Conservation (phyloP, 2,113 vertebrate species). For the Corythornis cristatus region DNA sequence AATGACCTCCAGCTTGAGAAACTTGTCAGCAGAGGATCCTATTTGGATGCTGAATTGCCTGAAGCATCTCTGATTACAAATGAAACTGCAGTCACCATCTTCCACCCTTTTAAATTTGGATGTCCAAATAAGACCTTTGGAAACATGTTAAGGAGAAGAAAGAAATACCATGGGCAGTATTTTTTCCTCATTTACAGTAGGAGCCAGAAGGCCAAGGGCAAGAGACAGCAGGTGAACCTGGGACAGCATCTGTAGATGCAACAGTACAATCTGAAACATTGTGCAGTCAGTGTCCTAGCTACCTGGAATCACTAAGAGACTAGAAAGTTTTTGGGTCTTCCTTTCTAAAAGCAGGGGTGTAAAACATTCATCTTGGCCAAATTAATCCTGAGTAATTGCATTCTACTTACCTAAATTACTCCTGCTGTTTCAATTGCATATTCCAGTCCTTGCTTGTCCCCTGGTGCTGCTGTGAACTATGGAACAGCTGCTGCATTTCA, state of each 20-base stretch:
- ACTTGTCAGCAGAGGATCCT: background rate
- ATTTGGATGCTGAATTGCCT: background rate
- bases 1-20: background rate
- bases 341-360: background rate
- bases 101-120: background rate
- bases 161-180: accelerated
- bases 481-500: conserved; percentile 25
- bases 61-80: background rate
- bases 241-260: background rate
- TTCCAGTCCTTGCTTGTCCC: background rate
- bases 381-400: background rate
- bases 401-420: background rate
- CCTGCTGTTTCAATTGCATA: background rate
- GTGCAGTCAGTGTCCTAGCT: background rate
- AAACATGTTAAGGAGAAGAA: background rate
- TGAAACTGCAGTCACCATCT: background rate
- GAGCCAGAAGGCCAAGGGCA: background rate
- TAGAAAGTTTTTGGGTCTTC: background rate
- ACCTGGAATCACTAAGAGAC: background rate
- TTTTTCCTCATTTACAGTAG: background rate
- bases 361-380: background rate
- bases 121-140: background rate
- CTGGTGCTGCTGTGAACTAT: background rate
- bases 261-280: background rate
- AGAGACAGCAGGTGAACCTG: background rate